Evolutionary conservation across 2,113 vertebrate genomes (phyloP).

Genomic region (Ictalurus furcatus): DNA sequence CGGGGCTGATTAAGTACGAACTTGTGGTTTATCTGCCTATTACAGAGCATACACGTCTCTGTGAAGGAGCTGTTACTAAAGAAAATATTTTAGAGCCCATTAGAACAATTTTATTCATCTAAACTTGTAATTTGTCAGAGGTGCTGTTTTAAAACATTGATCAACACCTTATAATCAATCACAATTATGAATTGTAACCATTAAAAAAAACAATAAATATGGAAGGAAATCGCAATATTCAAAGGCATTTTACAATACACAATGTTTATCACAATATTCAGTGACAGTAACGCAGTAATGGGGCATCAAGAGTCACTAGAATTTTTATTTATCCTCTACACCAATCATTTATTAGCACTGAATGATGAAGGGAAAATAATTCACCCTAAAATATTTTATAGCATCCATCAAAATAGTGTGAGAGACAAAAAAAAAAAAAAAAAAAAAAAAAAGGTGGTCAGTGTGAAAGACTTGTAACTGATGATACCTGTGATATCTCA

Average conservation of each 20-base stretch:
- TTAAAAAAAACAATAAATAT: background rate
- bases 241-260: background rate
- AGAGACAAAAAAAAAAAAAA: background rate
- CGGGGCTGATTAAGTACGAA: background rate
- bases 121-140: background rate
- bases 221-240: background rate
- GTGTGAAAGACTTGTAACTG: background rate
- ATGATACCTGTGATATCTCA: background rate
- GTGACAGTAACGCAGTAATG: no score
- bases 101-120: background rate
- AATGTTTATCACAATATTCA: background rate
- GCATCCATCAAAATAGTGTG: background rate
- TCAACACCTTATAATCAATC: background rate
- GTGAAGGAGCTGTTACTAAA: background rate
- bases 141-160: background rate
- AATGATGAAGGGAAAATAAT: background rate
- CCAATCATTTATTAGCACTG: background rate
- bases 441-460: background rate
- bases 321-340: background rate
- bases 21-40: background rate
- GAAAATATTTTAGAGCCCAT: background rate
- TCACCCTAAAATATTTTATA: background rate
- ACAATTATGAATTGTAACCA: background rate
- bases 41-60: background rate
- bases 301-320: background rate